A percentile compares a stretch with the other conserved stretches of the same genome.
These are phyloP conservation scores for Etheostoma spectabile DNA, from an alignment of 2,113 vertebrate genomes.

Conservation along the genomic window DNA sequence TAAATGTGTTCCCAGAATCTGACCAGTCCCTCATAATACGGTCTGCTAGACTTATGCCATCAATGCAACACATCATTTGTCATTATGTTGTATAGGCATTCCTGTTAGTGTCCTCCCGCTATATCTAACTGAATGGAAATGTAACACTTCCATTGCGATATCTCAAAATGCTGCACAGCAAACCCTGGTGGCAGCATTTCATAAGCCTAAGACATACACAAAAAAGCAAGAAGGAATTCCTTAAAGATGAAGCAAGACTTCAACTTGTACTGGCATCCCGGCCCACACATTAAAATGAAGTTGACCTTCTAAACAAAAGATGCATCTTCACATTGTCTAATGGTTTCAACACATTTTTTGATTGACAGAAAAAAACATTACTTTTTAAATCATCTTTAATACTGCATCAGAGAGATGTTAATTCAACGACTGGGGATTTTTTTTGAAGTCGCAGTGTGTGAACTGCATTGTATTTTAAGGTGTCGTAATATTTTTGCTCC, in stretches of 20 bases:
- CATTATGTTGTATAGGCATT: neutral
- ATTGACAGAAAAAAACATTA: too few species aligned
- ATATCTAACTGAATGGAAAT: neutral
- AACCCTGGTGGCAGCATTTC: neutral
- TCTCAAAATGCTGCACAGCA: neutral
- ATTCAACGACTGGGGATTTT: neutral
- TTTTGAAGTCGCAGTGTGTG: neutral
- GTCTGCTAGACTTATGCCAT: neutral
- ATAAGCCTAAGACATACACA: neutral
- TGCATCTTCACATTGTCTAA: too few species aligned
- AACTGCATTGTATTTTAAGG: neutral
- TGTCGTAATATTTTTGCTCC: neutral
- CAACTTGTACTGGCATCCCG: too few species aligned
- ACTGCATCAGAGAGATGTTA: too few species aligned
- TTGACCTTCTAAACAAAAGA: too few species aligned
- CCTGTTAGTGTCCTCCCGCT: neutral
- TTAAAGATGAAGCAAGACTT: neutral
- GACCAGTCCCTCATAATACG: neutral
- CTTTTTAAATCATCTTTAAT: too few species aligned
- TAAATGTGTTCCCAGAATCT: conserved; percentile 46
- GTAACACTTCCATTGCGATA: neutral
- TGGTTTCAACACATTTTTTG: too few species aligned
- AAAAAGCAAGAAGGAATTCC: neutral
- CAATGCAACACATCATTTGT: neutral
- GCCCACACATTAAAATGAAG: too few species aligned